Evolutionary conservation across 2,797 vertebrate genomes (phyloP).

Genomic region (Chaetodon trifasciatus): DNA sequence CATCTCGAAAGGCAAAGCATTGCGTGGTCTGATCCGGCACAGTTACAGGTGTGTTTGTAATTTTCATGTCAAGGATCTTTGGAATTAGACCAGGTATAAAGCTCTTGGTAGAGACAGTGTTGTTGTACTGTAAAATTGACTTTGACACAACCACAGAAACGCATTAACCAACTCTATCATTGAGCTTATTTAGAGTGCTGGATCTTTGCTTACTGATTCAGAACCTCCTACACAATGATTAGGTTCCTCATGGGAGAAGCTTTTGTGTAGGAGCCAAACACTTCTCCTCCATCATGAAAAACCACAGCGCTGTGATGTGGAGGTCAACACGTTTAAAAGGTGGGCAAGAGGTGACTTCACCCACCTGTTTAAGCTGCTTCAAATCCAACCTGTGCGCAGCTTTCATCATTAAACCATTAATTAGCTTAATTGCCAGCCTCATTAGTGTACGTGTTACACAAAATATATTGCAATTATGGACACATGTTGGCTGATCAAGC

Average conservation of each 20-base stretch:
- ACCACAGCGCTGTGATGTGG: background rate
- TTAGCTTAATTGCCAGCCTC: conserved; percentile 26
- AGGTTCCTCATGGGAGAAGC: conserved; percentile 16
- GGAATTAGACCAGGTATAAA: background rate
- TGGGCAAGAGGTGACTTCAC: conserved; percentile 12
- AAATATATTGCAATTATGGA: background rate
- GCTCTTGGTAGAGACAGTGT: background rate
- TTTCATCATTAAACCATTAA: conserved; percentile 27
- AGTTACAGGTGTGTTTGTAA: background rate
- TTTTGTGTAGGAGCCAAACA: conserved; percentile 13
- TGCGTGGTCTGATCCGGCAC: background rate
- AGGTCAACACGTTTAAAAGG: background rate
- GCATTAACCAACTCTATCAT: background rate
- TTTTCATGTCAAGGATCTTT: background rate
- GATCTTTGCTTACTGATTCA: conserved; percentile 25
- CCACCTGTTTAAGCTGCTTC: conserved; percentile 2
- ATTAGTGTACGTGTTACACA: conserved; percentile 13
- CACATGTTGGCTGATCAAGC: background rate
- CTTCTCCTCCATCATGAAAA: conserved; percentile 8
- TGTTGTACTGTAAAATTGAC: background rate
- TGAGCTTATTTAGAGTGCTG: conserved; percentile 7
- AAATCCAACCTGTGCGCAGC: background rate
- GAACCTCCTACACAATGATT: conserved; percentile 22
- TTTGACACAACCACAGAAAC: conserved; percentile 3
- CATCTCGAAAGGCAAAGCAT: background rate